phyloP scores from a whole-genome alignment of 2,113 vertebrate species.

The Calidris pygmaea region DNA sequence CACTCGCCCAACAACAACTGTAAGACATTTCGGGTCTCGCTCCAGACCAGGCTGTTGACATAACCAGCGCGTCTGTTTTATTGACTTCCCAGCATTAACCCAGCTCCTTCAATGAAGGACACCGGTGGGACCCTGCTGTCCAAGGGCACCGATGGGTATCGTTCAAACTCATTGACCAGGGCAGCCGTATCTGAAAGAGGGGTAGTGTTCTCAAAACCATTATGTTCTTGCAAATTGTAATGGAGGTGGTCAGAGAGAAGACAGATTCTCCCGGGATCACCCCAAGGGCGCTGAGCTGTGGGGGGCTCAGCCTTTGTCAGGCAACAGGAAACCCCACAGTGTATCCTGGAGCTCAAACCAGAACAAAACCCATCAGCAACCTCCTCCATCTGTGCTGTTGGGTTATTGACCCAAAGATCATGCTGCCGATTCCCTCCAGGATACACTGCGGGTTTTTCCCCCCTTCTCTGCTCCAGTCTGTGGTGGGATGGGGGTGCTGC shows the following conservation, averaged over 20 bases:
- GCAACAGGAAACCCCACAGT: background rate
- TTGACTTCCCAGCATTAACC: background rate
- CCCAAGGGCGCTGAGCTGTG: fast-evolving
- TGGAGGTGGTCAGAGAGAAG: background rate
- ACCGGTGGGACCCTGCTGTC: background rate
- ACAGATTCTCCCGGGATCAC: background rate
- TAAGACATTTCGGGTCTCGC: background rate
- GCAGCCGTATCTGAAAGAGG: background rate
- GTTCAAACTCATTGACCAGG: background rate
- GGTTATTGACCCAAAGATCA: background rate
- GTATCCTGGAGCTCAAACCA: background rate
- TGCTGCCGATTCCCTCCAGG: background rate
- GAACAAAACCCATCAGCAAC: background rate
- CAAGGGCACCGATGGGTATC: background rate
- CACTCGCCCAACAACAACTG: background rate
- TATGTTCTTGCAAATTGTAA: background rate
- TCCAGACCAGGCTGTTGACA: background rate
- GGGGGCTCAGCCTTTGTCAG: background rate
- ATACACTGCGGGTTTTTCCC: fast-evolving
- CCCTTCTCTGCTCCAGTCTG: background rate
- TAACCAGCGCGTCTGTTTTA: background rate
- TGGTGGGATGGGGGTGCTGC: background rate
- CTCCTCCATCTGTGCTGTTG: background rate
- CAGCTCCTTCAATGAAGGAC: background rate
- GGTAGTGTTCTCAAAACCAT: background rate